phyloP scores from a whole-genome alignment of 35 echinoderm and acorn worm genomes.

The Acanthaster planci region DNA sequence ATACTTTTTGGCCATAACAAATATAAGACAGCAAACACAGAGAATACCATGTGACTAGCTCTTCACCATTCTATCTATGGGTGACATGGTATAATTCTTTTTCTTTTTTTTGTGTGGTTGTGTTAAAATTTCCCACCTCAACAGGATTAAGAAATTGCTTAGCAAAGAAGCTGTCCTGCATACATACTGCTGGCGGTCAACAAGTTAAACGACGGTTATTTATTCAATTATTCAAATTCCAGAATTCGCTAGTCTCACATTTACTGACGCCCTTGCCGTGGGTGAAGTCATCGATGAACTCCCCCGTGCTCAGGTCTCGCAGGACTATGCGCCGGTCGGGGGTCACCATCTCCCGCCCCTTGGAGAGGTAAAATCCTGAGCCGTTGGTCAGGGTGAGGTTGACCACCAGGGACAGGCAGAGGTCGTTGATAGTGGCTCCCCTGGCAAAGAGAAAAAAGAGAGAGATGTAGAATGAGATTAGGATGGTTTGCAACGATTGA shows the following conservation, averaged over 20 bases:
- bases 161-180: no score
- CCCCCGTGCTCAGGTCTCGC: slow-evolving; percentile 71
- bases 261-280: slow-evolving; percentile 81
- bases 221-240: no score
- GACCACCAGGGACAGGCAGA: slow-evolving; percentile 82
- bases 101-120: no score
- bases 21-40: no score
- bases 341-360: slow-evolving; percentile 66
- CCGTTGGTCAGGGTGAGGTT: slow-evolving; percentile 89
- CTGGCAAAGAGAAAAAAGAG: slow-evolving; percentile 31
- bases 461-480: not conserved
- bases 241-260: slow-evolving; percentile 35
- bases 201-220: no score
- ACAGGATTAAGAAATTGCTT: no score
- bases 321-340: slow-evolving; percentile 82
- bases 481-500: not conserved
- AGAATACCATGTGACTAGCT: no score
- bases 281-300: slow-evolving; percentile 94
- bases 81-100: no score
- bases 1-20: no score
- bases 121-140: no score
- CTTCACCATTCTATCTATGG: no score
- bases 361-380: slow-evolving; percentile 82
- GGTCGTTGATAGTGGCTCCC: slow-evolving; percentile 77
- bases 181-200: no score